phyloP scores from a whole-genome alignment of 2,888 invertebrate species.

The Nomada ruficornis region DNA sequence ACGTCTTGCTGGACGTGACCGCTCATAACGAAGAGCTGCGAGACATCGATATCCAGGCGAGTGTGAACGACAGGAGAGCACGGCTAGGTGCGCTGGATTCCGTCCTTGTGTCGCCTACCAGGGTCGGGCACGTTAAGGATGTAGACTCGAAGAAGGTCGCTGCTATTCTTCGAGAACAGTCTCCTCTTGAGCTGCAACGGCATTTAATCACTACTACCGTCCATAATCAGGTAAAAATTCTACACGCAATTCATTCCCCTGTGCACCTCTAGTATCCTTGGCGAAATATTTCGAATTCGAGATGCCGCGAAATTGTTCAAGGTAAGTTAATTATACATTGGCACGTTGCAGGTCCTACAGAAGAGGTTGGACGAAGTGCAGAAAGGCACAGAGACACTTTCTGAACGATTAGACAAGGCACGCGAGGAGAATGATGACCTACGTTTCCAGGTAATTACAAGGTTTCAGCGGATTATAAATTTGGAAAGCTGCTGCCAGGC shows the following conservation, averaged over 20 bases:
- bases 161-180: constrained; percentile 93
- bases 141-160: constrained; percentile 91
- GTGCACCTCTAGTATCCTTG: no score
- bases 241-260: background rate
- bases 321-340: no score
- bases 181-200: constrained; percentile 92
- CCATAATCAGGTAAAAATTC: constrained; percentile 90
- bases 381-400: constrained; percentile 88
- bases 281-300: no score
- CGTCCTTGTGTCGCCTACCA: constrained; percentile 88
- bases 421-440: constrained; percentile 93
- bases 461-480: background rate
- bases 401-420: constrained; percentile 89
- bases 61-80: constrained; percentile 79
- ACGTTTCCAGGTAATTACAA: constrained; percentile 88
- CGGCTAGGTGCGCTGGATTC: constrained; percentile 88
- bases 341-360: constrained; percentile 87
- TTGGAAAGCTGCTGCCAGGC: background rate
- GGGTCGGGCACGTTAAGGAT: constrained; percentile 87
- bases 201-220: constrained; percentile 93
- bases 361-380: constrained; percentile 89
- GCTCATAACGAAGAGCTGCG: constrained; percentile 70
- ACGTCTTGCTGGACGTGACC: constrained; percentile 77
- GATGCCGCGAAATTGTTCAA: no score
- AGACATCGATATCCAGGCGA: constrained; percentile 72